Conservation (phyloP, 1,140 invertebrate genomes). For the Bombus affinis region DNA sequence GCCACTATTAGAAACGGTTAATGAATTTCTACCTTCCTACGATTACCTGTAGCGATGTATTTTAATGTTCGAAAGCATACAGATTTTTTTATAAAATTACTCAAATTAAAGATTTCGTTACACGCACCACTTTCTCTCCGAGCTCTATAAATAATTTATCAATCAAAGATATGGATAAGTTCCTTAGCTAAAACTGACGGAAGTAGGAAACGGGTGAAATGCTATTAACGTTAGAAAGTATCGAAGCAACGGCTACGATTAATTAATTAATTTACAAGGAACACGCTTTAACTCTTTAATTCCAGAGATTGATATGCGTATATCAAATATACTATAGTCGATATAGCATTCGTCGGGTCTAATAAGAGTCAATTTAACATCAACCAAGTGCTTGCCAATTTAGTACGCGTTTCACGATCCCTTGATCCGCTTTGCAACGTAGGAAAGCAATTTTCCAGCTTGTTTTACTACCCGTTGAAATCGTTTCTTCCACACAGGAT, state of each 20-base stretch:
- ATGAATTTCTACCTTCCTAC: no score
- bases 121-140: neutral
- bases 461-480: neutral
- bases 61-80: no score
- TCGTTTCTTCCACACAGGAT: neutral
- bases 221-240: neutral
- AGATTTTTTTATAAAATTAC: no score
- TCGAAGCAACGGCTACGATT: no score
- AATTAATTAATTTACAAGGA: neutral
- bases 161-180: no score
- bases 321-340: neutral
- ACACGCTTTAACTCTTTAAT: neutral
- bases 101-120: no score
- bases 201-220: neutral
- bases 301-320: neutral
- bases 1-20: no score
- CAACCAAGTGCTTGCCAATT: neutral
- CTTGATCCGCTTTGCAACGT: neutral
- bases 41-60: no score
- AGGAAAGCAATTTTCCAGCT: neutral
- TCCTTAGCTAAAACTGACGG: no score
- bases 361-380: neutral
- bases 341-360: neutral
- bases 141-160: no score
- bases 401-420: no score